Evolutionary conservation across 2,113 vertebrate species (phyloP), one percentile per base, ranked within the genome.

Genomic region (Rhineura floridana): DNA sequence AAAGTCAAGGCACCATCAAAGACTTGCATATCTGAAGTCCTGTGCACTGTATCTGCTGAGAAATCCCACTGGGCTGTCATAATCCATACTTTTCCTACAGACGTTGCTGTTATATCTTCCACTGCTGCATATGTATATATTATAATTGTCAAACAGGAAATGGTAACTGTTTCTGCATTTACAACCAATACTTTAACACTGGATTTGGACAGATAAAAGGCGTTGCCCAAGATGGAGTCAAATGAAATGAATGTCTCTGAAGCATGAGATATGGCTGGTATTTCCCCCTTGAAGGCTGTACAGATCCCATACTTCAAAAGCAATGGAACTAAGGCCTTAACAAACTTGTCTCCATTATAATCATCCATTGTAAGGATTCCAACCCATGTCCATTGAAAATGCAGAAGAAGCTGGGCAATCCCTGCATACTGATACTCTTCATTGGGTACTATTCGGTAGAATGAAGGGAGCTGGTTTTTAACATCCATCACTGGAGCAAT

Each of bases 1-100:
- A 91, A 87, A 13, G 44, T 73, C 12, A 89, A 42, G 33, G 52
- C 39, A 30, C 88, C 85, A 48, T 28, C 3, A 19, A 86, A 92
- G 65, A 7, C 6, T 10, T 75, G 4, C 0, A 76, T n/a, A 7
- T 70, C 3, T 3, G 50, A 2, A 6, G 8, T 1, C 0, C 0
- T 7, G 3, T 80, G 12, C 2, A 17, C 44, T 13, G 36, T 44
- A 12, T 76, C 0, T 21, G 48, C 6, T 6, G 39, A 44, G 4
- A 75, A 23, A 36, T 88, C 63, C 67, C 79, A 85, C 1, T 85
- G 48, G 1, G n/a, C 36, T 21, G 59, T 30, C 33, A 87, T 52
- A 55, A 92, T 63, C 62, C 50, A 42, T 2, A 87, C 59, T 55
- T 82, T 89, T 2, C 21, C 13, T 3, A 44, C 0, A 2, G 30